These are phyloP conservation scores for Silurus meridionalis DNA, from an alignment of 2,113 vertebrate genomes.

Conservation along the genomic window DNA sequence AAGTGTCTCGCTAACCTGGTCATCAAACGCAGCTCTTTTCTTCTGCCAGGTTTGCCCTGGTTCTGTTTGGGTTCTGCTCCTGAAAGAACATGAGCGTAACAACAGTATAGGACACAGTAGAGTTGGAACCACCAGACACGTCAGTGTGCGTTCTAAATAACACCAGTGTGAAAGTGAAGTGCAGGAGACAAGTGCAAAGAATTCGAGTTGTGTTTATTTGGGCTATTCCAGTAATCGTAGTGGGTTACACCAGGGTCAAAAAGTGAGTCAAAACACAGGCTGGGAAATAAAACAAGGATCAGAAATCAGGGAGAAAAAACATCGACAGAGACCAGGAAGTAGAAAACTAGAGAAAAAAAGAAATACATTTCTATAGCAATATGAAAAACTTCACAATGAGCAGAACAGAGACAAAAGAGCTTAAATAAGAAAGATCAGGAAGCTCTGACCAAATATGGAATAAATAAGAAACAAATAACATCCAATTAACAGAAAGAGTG, in stretches of 20 bases:
- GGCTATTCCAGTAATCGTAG: slow-evolving; percentile 18
- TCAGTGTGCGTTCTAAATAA: too few relatives aligned
- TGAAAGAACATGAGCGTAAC: background rate
- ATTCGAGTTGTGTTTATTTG: slow-evolving; percentile 15
- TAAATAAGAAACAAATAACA: background rate
- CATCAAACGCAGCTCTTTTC: background rate
- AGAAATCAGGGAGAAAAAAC: background rate
- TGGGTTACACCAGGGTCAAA: slow-evolving; percentile 15
- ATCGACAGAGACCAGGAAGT: background rate
- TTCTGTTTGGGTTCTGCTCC: background rate
- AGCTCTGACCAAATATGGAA: slow-evolving; percentile 6
- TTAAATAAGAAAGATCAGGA: slow-evolving; percentile 7
- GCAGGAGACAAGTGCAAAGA: slow-evolving; percentile 11
- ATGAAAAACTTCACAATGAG: background rate
- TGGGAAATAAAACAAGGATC: background rate
- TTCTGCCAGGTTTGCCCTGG: background rate
- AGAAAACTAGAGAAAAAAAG: slow-evolving; percentile 5
- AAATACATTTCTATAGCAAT: slow-evolving; percentile 6
- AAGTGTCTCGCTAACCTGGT: background rate
- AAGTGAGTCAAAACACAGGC: slow-evolving; percentile 18
- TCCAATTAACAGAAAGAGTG: background rate
- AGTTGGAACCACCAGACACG: background rate
- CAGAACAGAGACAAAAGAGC: background rate
- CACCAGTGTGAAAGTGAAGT: background rate
- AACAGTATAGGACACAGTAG: background rate